Conservation (phyloP, 2,113 vertebrate species). For the Psephotus haematonotus region DNA sequence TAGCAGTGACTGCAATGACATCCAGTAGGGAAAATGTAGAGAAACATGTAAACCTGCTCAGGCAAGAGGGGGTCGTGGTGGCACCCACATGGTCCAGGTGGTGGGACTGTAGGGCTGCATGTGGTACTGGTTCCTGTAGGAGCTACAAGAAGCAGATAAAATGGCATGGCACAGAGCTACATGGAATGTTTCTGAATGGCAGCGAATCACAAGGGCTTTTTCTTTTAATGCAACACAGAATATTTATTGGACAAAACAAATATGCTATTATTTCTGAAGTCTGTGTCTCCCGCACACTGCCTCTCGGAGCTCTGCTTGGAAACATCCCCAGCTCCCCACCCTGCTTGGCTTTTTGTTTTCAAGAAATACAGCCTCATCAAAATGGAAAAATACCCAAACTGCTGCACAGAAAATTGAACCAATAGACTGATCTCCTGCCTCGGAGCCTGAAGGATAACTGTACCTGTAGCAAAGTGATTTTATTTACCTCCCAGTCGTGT, state of each 20-base stretch:
- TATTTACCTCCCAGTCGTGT: neutral
- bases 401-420: neutral
- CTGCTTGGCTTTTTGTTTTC: neutral
- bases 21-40: neutral
- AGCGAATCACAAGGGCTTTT: neutral
- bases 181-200: accelerated
- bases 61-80: accelerated
- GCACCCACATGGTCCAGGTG: neutral
- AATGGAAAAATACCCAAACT: neutral
- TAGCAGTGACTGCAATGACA: neutral
- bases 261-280: neutral
- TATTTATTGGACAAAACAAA: neutral
- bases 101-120: accelerated
- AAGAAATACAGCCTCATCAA: neutral
- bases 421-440: neutral
- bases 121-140: neutral
- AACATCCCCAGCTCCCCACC: neutral
- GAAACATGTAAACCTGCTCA: neutral
- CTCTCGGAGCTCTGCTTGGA: neutral
- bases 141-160: neutral
- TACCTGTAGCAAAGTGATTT: neutral
- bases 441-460: neutral
- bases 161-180: neutral
- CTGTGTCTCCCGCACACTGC: neutral
- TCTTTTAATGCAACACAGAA: neutral